These are phyloP conservation scores for Hirtodrosophila trivittata DNA, from an alignment of 2,888 invertebrate species.

Conservation along the genomic window DNA sequence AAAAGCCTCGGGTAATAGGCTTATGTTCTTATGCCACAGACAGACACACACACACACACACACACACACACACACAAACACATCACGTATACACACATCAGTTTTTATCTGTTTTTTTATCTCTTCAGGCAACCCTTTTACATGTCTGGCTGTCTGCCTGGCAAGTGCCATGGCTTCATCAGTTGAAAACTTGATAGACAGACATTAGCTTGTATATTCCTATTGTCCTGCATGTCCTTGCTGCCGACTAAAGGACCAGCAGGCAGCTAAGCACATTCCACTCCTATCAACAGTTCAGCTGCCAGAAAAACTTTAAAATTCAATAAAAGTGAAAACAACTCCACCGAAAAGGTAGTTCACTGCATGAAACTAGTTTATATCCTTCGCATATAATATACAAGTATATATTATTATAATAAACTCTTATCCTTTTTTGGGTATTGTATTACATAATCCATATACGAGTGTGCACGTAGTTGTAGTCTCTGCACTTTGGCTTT, in stretches of 20 bases:
- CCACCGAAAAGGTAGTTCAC: no score
- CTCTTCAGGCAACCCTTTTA: slow-evolving; percentile 38
- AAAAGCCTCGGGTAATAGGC: slow-evolving; percentile 8
- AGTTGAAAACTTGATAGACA: slow-evolving; percentile 50
- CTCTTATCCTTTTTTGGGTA: no score
- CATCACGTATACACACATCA: background rate
- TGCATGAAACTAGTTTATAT: no score
- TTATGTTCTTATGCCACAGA: background rate
- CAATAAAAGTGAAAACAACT: no score
- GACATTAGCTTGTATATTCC: slow-evolving; percentile 21
- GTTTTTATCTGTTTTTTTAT: slow-evolving; percentile 34
- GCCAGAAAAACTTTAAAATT: no score
- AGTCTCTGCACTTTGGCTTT: no score
- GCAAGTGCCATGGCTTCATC: slow-evolving; percentile 21
- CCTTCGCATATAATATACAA: no score
- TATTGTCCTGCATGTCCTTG: slow-evolving; percentile 40
- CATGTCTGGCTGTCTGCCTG: background rate
- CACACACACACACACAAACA: slow-evolving; percentile 1
- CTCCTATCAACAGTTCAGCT: no score
- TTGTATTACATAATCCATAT: no score
- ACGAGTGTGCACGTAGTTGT: no score
- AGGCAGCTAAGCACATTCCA: background rate
- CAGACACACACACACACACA: background rate
- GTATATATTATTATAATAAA: no score
- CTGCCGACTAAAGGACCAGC: slow-evolving; percentile 8